These are phyloP conservation scores for Parazoanthus darwini DNA, from an alignment of 92 coral and sea anemone species.

Conservation along the genomic window DNA sequence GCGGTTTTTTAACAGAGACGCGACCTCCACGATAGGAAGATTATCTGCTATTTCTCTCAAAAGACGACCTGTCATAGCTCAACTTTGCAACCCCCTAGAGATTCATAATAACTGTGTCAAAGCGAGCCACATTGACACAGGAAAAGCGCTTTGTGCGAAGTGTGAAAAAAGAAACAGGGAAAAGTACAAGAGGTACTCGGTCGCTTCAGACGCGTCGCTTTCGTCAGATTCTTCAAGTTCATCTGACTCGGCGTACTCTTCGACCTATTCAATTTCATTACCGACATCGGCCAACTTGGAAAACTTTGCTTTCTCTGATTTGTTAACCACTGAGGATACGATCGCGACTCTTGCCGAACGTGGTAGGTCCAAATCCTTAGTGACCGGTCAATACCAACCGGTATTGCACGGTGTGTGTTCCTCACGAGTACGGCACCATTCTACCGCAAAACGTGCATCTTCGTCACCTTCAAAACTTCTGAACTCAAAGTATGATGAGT, in stretches of 20 bases:
- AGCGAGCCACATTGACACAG: slow-evolving; percentile 6
- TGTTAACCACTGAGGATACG: neutral
- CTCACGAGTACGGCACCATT: slow-evolving; percentile 30
- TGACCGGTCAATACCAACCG: neutral
- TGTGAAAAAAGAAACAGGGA: slow-evolving; percentile 68
- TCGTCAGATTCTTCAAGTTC: slow-evolving; percentile 86
- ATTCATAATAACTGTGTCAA: slow-evolving; percentile 17
- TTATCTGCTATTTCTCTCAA: slow-evolving; percentile 24
- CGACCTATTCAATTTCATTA: slow-evolving; percentile 41
- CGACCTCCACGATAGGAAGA: slow-evolving; percentile 47
- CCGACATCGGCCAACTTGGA: slow-evolving; percentile 21
- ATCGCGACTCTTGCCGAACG: neutral
- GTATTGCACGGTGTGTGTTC: slow-evolving; percentile 10
- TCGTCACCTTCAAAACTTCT: slow-evolving; percentile 24
- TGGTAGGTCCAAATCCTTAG: slow-evolving; percentile 8
- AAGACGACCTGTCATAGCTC: slow-evolving; percentile 20
- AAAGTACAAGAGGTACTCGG: slow-evolving; percentile 55
- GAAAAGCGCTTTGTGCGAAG: slow-evolving; percentile 58
- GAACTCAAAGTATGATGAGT: neutral
- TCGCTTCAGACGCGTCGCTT: slow-evolving; percentile 73
- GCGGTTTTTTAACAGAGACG: slow-evolving; percentile 49
- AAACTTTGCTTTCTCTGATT: slow-evolving; percentile 22
- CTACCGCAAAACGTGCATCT: slow-evolving; percentile 2
- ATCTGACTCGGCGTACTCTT: slow-evolving; percentile 74
- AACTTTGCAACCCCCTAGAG: slow-evolving; percentile 39